Base-by-base conservation (phyloP, 2,888 invertebrate species). In the Myathropa florea region DNA sequence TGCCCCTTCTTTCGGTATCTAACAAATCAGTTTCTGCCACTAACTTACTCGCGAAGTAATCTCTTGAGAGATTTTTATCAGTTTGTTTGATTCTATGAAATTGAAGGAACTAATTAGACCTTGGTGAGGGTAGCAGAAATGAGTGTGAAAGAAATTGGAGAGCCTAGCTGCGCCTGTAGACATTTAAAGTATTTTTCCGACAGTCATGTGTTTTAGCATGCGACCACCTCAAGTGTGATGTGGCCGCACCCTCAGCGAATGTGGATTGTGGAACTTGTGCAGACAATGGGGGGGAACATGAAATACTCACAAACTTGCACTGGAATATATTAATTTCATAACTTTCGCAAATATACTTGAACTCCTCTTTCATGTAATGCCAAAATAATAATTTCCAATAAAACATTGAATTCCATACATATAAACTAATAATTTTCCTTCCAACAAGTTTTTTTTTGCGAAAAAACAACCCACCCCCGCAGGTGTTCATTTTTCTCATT, bases 391-490 rank as follows among this genome's bases (percentile, higher is more conserved):
- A 46, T 21, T 7, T 46, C 57, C 23, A 24, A 23, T 14, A 24
- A 57, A 57, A 23, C 23, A 30, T 10, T 33, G 1, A 33, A 24
- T 24, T 24, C 24, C 1, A 9, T 24, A 21, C 39, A 14, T 33
- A 3, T 10, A 18, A 46, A 18, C 1, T 18, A 1, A 46, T 18
- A 23, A 23, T 23, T 23, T 24, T 57, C 12, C 14, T 21, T 33
- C 10, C 18, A 63, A 18, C 4, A 2, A 12, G 24, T n/a, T 12
- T 57, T 57, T 24, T 57, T 12, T 21, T 1, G 30, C n/a, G 12
- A 30, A 30, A 30, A 23, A 9, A 39, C 24, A 77, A 70, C 53
- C 77, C 30, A 78, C 55, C 68, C 76, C 65, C 59, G 23, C 26
- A 33, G 64, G 36, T 73, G 57, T 24, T 39, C 6, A 2, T 21